Evolutionary conservation across 2,113 vertebrate species (phyloP), one percentile per base, ranked within the genome.

Genomic region (Larimichthys polyactis): DNA sequence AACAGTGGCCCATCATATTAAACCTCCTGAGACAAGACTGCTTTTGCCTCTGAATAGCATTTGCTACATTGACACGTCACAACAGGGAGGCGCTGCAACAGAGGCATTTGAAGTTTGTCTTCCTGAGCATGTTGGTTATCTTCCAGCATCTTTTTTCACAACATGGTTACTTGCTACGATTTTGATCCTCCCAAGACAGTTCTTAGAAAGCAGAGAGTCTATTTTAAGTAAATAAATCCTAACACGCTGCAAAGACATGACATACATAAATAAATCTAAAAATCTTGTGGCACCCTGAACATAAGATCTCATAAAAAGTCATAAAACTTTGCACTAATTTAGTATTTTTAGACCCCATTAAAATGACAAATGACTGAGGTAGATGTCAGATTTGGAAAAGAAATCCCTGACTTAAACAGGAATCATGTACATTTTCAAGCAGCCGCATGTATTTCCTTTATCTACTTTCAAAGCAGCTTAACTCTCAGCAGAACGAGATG

Each of bases 381-480:
- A 32, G 20, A 29, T 0, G 1, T 62, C 20, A 29, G 1, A 70
- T 55, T 71, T 36, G 69, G 20, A 77, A 58, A 43, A 59, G 36
- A 72, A 71, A 70, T 44, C 43, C 52, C 69, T 2, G 49, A 74
- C 29, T 74, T 67, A 15, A 79, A 64, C 46, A 52, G 16, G 43
- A 84, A 32, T 70, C 43, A 16, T 62, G 48, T 51, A 48, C 51
- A 69, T 75, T 86, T 67, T 73, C 43, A 15, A 79, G 55, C 75
- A 89, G 64, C 40, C 27, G 73, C 78, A 78, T 83, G 58, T 79
- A 48, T 57, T 59, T 71, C n/a, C 29, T 79, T 85, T 59, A 67
- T 88, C 51, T 58, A 58, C 77, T 69, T 71, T 75, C 44, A 48
- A 82, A 88, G 86, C 78, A 52, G 86, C 86, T 90, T 86, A 78